Evolutionary conservation across 1,140 invertebrate species (phyloP).

Genomic region (Ectropis grisescens): DNA sequence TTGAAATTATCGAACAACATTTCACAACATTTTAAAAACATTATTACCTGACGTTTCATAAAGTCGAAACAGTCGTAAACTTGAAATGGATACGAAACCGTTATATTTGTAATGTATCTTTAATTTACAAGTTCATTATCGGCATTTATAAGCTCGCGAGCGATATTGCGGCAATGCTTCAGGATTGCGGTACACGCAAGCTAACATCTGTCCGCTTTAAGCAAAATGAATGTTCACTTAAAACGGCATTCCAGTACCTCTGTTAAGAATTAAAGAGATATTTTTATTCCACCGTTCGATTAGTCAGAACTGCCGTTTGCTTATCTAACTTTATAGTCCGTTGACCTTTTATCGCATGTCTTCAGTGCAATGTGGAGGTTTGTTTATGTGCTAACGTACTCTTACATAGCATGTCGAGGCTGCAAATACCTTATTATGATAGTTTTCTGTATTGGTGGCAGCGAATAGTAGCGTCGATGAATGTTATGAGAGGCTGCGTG

Average conservation of each 20-base stretch:
- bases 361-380: too few species aligned
- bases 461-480: too few species aligned
- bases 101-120: slow-evolving; percentile 4
- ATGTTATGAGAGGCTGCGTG: too few species aligned
- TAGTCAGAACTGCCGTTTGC: slow-evolving; percentile 7
- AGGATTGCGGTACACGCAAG: slow-evolving; percentile 31
- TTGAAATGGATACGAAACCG: slow-evolving; percentile 4
- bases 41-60: too few species aligned
- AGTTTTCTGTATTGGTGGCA: slow-evolving; percentile 33
- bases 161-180: slow-evolving; percentile 12
- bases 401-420: too few species aligned
- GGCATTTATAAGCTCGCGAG: slow-evolving; percentile 6
- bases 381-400: too few species aligned
- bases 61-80: not conserved
- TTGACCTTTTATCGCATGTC: not conserved
- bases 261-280: slow-evolving; percentile 9
- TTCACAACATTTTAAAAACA: too few species aligned
- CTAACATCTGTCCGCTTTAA: slow-evolving; percentile 26
- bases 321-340: slow-evolving; percentile 11
- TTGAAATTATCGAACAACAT: too few species aligned
- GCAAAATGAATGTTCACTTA: slow-evolving; percentile 18
- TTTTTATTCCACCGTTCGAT: slow-evolving; percentile 14
- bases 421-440: too few species aligned
- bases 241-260: slow-evolving; percentile 15
- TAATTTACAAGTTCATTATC: slow-evolving; percentile 11